These are phyloP conservation scores for Zoanthus gigantus DNA, from an alignment of 92 coral and sea anemone species.

Conservation along the genomic window DNA sequence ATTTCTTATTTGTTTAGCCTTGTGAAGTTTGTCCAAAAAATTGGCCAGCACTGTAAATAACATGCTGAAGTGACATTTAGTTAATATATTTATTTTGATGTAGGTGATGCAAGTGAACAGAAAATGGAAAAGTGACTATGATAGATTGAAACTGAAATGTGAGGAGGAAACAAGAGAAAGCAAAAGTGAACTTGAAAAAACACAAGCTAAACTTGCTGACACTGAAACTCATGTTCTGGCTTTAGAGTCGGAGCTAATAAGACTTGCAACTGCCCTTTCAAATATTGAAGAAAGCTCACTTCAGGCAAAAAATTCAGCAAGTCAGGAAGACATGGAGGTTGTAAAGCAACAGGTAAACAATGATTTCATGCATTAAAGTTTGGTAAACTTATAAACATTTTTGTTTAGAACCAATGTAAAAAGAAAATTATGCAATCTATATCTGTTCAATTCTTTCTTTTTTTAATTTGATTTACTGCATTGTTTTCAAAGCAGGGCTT, in stretches of 20 bases:
- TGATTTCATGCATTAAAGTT: too few species aligned
- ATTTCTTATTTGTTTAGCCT: too few species aligned
- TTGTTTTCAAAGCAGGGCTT: too few species aligned
- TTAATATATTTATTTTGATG: not conserved
- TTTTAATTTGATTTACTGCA: too few species aligned
- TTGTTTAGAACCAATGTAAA: too few species aligned
- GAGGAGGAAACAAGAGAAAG: slow-evolving; percentile 70
- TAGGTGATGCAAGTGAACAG: slow-evolving; percentile 83
- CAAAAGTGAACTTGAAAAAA: slow-evolving; percentile 72
- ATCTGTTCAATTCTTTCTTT: too few species aligned
- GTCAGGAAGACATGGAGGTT: slow-evolving; percentile 66
- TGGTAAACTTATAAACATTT: too few species aligned
- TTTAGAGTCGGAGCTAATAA: slow-evolving; percentile 81
- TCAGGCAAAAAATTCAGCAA: not conserved
- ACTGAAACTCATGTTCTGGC: slow-evolving; percentile 85
- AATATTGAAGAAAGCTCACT: slow-evolving; percentile 52
- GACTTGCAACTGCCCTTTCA: slow-evolving; percentile 82
- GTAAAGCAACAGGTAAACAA: slow-evolving; percentile 71
- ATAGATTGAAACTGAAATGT: slow-evolving; percentile 67
- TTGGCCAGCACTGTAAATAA: too few species aligned
- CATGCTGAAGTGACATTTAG: too few species aligned
- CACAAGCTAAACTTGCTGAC: slow-evolving; percentile 72
- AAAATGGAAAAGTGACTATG: slow-evolving; percentile 91
- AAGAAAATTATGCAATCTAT: too few species aligned
- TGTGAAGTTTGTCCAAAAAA: too few species aligned